A percentile compares a stretch with the other conserved stretches of the same genome.
Conservation (phyloP, 2,113 vertebrate genomes). For the Tursiops truncatus region DNA sequence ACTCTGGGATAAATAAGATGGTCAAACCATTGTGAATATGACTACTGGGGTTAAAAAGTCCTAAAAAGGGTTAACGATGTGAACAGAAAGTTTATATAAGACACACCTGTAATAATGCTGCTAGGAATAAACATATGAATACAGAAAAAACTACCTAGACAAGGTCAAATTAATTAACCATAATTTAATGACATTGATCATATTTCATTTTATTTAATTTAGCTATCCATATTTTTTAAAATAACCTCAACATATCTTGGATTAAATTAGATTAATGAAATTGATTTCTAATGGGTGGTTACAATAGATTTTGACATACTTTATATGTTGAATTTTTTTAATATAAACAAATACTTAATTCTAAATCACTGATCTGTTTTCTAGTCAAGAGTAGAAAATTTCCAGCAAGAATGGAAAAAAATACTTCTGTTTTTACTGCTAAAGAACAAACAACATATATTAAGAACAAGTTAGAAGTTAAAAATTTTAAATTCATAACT, state of each 20-base stretch:
- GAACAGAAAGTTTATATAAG: neutral
- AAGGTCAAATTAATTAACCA: neutral
- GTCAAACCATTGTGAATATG: neutral
- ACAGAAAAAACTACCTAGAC: neutral
- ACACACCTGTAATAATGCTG: neutral
- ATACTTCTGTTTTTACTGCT: neutral
- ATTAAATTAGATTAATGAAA: neutral
- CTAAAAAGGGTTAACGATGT: neutral
- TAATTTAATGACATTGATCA: neutral
- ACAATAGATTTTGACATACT: neutral
- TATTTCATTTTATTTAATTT: neutral
- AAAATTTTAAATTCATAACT: neutral
- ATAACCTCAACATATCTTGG: neutral
- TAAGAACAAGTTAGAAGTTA: neutral
- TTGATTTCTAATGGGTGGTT: neutral
- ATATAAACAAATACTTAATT: neutral
- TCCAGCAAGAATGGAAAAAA: neutral
- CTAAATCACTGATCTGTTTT: neutral
- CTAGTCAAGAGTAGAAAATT: neutral
- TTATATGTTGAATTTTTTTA: neutral
- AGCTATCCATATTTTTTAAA: neutral
- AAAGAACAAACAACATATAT: neutral
- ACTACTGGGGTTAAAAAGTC: neutral
- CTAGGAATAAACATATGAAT: neutral
- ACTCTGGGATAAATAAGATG: neutral